phyloP scores from a whole-genome alignment of 2,797 vertebrate genomes.

The Brachyalestes nurse region DNA sequence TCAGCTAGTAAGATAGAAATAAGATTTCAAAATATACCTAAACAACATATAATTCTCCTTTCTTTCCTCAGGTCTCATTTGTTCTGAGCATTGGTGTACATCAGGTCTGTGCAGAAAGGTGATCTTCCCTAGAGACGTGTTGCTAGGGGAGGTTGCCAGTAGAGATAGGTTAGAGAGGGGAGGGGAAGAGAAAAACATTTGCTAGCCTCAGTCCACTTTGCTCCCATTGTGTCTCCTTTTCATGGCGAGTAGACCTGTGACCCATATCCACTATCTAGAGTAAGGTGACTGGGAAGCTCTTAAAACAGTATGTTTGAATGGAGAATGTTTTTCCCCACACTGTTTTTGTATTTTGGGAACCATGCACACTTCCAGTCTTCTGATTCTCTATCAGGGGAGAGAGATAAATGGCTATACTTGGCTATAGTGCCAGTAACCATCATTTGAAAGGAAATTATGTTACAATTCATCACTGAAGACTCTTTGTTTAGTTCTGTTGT shows the following conservation, averaged over 20 bases:
- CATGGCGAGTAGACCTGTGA: conserved; percentile 67
- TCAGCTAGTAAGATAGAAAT: too few species aligned
- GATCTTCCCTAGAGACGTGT: conserved; percentile 75
- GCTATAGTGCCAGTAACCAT: too few species aligned
- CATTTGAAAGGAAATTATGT: too few species aligned
- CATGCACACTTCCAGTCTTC: too few species aligned
- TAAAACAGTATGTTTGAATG: too few species aligned
- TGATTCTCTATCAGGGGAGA: too few species aligned
- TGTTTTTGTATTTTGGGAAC: too few species aligned
- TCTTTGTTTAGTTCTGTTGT: too few species aligned
- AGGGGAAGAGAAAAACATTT: conserved; percentile 31
- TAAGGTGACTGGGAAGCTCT: conserved; percentile 63
- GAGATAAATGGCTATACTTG: too few species aligned
- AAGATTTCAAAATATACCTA: too few species aligned
- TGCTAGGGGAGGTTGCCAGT: conserved; percentile 75
- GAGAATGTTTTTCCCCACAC: too few species aligned
- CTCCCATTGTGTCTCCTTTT: conserved; percentile 15
- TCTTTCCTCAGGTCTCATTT: conserved; percentile 70
- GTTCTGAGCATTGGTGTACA: conserved; percentile 82
- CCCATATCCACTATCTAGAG: conserved; percentile 61
- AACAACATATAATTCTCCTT: too few species aligned
- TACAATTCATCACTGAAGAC: background rate
- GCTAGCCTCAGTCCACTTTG: conserved; percentile 31
- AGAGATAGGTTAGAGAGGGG: conserved; percentile 64
- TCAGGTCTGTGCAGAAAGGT: conserved; percentile 77